Evolutionary conservation across 2,113 vertebrate species (phyloP).

Genomic region (Cynoglossus semilaevis): DNA sequence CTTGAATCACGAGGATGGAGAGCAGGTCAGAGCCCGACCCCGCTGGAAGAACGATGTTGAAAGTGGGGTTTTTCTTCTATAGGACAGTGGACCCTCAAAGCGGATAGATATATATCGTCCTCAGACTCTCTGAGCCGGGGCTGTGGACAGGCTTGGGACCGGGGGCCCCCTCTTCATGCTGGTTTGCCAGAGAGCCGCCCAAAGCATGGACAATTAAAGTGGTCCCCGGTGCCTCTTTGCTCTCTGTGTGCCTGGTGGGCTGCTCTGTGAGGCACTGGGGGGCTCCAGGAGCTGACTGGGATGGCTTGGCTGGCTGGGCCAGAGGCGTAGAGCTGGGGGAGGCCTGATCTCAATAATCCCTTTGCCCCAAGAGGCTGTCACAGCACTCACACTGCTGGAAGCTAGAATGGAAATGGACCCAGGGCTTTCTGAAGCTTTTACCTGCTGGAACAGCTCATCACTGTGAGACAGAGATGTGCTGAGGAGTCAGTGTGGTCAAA

Average conservation of each 20-base stretch:
- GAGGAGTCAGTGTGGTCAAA: conserved; percentile 58
- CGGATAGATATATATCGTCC: conserved; percentile 51
- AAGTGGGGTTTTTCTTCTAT: conserved; percentile 51
- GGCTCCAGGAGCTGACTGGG: conserved; percentile 66
- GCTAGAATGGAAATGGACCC: conserved; percentile 73
- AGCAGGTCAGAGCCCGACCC: conserved; percentile 35
- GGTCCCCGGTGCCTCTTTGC: conserved; percentile 81
- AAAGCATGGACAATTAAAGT: conserved; percentile 80
- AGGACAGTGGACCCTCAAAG: conserved; percentile 63
- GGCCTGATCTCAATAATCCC: conserved; percentile 76
- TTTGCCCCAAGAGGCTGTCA: conserved; percentile 71
- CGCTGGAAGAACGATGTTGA: conserved; percentile 52
- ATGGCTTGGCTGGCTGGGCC: conserved; percentile 70
- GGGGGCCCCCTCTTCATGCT: conserved; percentile 72
- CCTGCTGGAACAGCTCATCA: conserved; percentile 66
- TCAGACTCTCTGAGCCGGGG: conserved; percentile 58
- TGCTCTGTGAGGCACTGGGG: conserved; percentile 66
- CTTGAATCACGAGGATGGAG: conserved; percentile 4
- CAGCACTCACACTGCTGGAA: conserved; percentile 71
- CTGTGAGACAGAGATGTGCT: conserved; percentile 50
- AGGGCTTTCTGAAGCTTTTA: conserved; percentile 73
- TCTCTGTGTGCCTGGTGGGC: conserved; percentile 78
- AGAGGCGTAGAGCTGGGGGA: conserved; percentile 75
- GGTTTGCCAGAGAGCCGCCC: conserved; percentile 76
- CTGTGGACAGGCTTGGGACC: conserved; percentile 70